Conservation (phyloP, 1,140 invertebrate species). For the Magallana ariakensis region DNA sequence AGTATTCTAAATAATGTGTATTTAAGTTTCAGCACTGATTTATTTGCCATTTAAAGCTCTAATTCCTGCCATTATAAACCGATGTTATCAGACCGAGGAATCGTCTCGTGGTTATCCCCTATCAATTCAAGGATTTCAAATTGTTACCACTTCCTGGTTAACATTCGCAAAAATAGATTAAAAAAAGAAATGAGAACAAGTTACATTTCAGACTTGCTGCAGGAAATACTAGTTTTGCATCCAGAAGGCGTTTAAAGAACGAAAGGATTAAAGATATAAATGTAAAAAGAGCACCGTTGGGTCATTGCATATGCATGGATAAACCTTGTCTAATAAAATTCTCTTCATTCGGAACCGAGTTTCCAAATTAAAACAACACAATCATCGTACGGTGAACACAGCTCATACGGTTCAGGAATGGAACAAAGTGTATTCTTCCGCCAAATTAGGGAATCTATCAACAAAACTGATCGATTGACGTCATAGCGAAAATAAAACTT, state of each 20-base stretch:
- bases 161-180: no score
- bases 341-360: background rate
- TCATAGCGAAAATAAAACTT: background rate
- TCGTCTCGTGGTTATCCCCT: no score
- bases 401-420: background rate
- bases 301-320: conserved; percentile 5
- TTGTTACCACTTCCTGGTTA: no score
- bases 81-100: no score
- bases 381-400: background rate
- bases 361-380: background rate
- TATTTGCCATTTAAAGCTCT: no score
- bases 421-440: background rate
- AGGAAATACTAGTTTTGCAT: background rate
- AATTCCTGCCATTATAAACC: no score
- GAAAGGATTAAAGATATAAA: background rate
- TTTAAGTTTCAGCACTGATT: no score
- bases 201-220: no score
- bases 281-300: background rate
- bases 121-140: no score
- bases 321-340: conserved; percentile 24
- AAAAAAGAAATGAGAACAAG: no score
- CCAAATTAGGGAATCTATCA: background rate
- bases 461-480: background rate
- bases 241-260: background rate
- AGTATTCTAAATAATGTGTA: no score